These are phyloP conservation scores for Spatulosminthurus flaviceps DNA, from an alignment of 2,888 invertebrate species.

Conservation along the genomic window DNA sequence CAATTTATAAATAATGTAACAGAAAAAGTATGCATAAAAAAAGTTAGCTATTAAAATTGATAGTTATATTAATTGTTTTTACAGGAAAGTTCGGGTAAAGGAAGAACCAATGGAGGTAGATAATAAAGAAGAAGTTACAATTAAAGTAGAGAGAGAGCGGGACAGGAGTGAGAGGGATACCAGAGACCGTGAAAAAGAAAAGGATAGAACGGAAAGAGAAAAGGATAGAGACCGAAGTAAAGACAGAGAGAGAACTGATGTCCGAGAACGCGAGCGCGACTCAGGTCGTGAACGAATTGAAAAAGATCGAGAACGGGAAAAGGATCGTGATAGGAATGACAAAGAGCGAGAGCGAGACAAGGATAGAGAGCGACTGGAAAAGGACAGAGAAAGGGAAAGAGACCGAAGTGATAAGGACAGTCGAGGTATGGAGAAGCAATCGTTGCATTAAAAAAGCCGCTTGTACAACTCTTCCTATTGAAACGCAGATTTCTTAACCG, in stretches of 20 bases:
- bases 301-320: slow-evolving; percentile 39
- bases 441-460: slow-evolving; percentile 26
- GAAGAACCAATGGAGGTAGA: slow-evolving; percentile 45
- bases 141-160: slow-evolving; percentile 30
- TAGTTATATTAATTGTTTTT: background rate
- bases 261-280: slow-evolving; percentile 24
- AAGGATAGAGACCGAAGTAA: slow-evolving; percentile 35
- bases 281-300: slow-evolving; percentile 20
- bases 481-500: background rate
- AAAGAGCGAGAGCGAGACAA: slow-evolving; percentile 38
- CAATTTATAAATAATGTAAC: too few species aligned
- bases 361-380: slow-evolving; percentile 35
- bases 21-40: background rate
- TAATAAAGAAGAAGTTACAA: slow-evolving; percentile 19
- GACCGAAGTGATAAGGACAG: slow-evolving; percentile 40
- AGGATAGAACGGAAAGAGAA: slow-evolving; percentile 31
- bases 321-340: slow-evolving; percentile 18
- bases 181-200: slow-evolving; percentile 35
- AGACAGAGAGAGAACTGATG: slow-evolving; percentile 30
- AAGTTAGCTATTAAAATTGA: background rate
- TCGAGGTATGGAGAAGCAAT: slow-evolving; percentile 40
- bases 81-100: slow-evolving; percentile 38
- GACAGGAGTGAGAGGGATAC: slow-evolving; percentile 11
- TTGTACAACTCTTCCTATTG: background rate
- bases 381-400: slow-evolving; percentile 38